phyloP scores from a whole-genome alignment of 2,797 vertebrate species.

The Ibycter americanus region DNA sequence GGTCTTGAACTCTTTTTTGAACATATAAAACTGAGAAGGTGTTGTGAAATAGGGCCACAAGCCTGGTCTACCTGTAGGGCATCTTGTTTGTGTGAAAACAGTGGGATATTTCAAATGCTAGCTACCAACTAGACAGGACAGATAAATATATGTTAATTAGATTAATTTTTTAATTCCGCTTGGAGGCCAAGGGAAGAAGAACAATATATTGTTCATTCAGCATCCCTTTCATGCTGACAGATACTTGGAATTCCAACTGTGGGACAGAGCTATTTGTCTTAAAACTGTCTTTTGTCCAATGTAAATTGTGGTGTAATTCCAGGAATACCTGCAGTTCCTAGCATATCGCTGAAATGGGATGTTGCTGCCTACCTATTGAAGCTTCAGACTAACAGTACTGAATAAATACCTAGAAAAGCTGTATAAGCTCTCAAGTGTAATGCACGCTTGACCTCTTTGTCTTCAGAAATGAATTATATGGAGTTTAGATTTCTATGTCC shows the following conservation, averaged over 20 bases:
- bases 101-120: background rate
- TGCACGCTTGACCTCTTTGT: slow-evolving; percentile 70
- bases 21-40: background rate
- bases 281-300: slow-evolving; percentile 3
- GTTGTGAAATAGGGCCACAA: background rate
- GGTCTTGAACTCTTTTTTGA: background rate
- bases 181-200: background rate
- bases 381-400: background rate
- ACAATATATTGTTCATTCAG: background rate
- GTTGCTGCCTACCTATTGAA: background rate
- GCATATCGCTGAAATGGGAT: background rate
- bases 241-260: slow-evolving; percentile 36
- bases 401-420: slow-evolving; percentile 52
- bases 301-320: slow-evolving; percentile 21
- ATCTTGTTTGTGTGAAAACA: background rate
- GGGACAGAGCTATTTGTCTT: slow-evolving; percentile 33
- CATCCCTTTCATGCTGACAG: slow-evolving; percentile 24
- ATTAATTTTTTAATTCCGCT: background rate
- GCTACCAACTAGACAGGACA: background rate
- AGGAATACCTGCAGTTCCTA: slow-evolving; percentile 15
- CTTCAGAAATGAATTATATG: slow-evolving; percentile 66
- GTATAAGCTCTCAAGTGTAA: slow-evolving; percentile 40
- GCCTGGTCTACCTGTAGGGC: background rate
- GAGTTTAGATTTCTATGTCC: slow-evolving; percentile 42
- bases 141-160: background rate